A percentile compares a stretch with the other conserved stretches of the same genome.
Evolutionary conservation across 2,113 vertebrate genomes (phyloP).

Genomic region (Patagioenas fasciata): DNA sequence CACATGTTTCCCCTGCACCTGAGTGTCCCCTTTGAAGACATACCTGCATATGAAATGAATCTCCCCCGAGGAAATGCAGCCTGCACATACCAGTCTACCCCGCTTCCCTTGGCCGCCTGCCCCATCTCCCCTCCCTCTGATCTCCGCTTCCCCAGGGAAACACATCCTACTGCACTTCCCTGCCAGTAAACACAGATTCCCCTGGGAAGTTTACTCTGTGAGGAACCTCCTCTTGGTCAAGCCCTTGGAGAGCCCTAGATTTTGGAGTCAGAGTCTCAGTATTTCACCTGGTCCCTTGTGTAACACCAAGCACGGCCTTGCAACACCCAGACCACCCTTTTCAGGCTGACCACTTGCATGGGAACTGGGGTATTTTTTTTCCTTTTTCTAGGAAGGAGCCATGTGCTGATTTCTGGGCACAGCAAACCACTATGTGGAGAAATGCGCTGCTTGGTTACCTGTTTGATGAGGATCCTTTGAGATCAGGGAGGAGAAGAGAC

Average conservation of each 20-base stretch:
- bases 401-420: neutral
- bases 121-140: neutral
- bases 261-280: neutral
- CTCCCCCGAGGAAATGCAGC: neutral
- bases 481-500: neutral
- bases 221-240: neutral
- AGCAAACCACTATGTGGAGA: neutral
- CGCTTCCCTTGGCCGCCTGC: slow-evolving; percentile 27
- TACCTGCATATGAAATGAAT: neutral
- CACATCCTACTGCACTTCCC: neutral
- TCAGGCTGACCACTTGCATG: neutral
- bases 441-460: neutral
- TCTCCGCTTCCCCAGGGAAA: slow-evolving; percentile 32
- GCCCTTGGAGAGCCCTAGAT: neutral
- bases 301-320: neutral
- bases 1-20: neutral
- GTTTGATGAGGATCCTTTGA: neutral
- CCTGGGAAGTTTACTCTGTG: slow-evolving; percentile 4
- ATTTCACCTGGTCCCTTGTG: neutral
- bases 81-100: neutral
- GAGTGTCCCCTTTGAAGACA: slow-evolving; percentile 40
- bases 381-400: neutral
- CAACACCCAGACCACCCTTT: neutral
- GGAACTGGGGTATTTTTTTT: neutral
- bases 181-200: neutral